Conservation (phyloP, 2,797 vertebrate genomes). For the Remorina albescens region DNA sequence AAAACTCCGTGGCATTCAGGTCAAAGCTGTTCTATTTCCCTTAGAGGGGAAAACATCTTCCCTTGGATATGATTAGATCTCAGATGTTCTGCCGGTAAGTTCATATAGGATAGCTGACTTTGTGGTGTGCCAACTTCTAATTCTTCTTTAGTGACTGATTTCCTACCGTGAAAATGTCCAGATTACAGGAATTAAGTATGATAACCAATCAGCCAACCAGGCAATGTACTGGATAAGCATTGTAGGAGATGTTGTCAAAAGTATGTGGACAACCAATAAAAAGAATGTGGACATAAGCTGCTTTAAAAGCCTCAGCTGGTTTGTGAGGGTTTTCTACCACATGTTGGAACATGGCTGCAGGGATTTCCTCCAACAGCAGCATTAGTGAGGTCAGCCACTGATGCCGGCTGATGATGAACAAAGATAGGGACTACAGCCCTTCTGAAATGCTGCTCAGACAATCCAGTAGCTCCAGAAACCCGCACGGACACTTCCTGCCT, state of each 20-base stretch:
- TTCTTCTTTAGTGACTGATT: conserved; percentile 2
- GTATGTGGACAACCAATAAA: neutral
- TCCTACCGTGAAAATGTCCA: neutral
- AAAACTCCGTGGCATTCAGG: conserved; percentile 41
- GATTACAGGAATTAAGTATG: neutral
- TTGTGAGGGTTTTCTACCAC: neutral
- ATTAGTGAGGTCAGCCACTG: conserved; percentile 8
- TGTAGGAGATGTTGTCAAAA: neutral
- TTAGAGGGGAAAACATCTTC: conserved; percentile 15
- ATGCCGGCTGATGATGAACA: neutral
- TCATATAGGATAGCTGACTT: conserved; percentile 1
- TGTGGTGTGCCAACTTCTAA: neutral
- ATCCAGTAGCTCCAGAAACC: neutral
- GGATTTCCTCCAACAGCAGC: neutral
- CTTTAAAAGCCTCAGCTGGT: neutral
- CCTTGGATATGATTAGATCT: conserved; percentile 20
- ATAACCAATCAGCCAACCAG: neutral
- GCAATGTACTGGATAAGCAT: neutral
- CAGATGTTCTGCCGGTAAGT: conserved; percentile 20
- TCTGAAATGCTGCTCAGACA: neutral
- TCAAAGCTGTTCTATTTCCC: conserved; percentile 31
- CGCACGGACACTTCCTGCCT: neutral
- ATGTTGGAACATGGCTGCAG: neutral
- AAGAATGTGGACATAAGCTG: neutral
- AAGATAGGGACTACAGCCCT: neutral